These are phyloP conservation scores for Chlamydotis undulata DNA, from an alignment of 2,113 vertebrate genomes.

Conservation along the genomic window DNA sequence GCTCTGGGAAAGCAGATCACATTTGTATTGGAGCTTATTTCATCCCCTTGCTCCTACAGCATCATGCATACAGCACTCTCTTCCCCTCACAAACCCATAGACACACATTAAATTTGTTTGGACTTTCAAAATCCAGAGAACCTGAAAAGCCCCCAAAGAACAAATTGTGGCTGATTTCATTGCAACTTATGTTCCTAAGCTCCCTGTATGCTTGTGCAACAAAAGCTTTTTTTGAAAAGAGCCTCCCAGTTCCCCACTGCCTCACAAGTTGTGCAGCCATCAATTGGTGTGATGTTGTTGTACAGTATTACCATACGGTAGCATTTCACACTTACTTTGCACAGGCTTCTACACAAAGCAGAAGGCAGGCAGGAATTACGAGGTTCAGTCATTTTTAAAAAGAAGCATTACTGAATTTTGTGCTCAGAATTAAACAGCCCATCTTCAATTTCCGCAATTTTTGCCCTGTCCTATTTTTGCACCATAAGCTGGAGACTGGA, in stretches of 20 bases:
- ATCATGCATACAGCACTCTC: not conserved
- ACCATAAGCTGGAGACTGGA: not conserved
- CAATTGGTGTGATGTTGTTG: rapidly evolving
- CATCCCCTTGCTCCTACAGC: not conserved
- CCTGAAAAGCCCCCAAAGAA: not conserved
- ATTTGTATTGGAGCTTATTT: not conserved
- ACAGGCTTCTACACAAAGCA: not conserved
- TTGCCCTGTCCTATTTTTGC: not conserved
- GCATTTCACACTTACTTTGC: not conserved
- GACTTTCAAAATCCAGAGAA: not conserved
- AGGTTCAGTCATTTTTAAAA: not conserved
- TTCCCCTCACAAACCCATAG: not conserved
- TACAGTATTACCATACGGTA: not conserved
- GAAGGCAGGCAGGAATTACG: not conserved
- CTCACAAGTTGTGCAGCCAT: not conserved
- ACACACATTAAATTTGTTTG: not conserved
- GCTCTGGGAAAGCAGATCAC: not conserved
- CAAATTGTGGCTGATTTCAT: not conserved
- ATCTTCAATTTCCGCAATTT: not conserved
- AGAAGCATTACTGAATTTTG: not conserved
- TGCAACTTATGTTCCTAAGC: not conserved
- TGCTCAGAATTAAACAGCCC: not conserved
- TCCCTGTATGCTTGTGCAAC: not conserved
- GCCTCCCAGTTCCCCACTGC: not conserved
- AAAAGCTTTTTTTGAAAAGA: not conserved